Evolutionary conservation across 2,888 invertebrate species (phyloP).

Genomic region (Meiosimyza platycephala): DNA sequence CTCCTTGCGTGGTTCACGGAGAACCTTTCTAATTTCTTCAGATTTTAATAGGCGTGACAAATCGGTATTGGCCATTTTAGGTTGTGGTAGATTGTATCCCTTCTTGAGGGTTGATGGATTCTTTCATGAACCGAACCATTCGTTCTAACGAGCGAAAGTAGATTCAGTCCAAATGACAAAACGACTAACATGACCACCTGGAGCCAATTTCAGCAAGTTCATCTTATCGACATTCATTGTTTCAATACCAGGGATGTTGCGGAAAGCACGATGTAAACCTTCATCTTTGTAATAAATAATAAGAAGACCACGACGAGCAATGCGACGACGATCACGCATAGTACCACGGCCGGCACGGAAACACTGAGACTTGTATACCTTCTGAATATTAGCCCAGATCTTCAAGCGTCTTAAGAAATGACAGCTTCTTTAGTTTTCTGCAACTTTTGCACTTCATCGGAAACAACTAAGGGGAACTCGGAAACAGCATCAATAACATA

Average conservation of each 20-base stretch:
- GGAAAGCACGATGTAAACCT: slow-evolving; percentile 95
- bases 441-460: slow-evolving; percentile 95
- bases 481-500: slow-evolving; percentile 92
- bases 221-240: slow-evolving; percentile 90
- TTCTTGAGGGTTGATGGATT: slow-evolving; percentile 82
- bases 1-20: slow-evolving; percentile 85
- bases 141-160: slow-evolving; percentile 92
- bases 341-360: slow-evolving; percentile 99
- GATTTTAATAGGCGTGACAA: slow-evolving; percentile 91
- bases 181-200: slow-evolving; percentile 97
- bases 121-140: slow-evolving; percentile 95
- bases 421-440: slow-evolving; percentile 99
- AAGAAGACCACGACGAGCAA: slow-evolving; percentile 96
- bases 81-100: slow-evolving; percentile 93
- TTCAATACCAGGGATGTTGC: slow-evolving; percentile 98
- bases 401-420: slow-evolving; percentile 89
- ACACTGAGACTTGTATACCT: slow-evolving; percentile 96
- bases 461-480: slow-evolving; percentile 95
- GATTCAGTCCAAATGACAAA: slow-evolving; percentile 99
- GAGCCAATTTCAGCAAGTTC: slow-evolving; percentile 94
- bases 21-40: slow-evolving; percentile 93
- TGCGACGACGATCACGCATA: slow-evolving; percentile 97
- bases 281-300: slow-evolving; percentile 95
- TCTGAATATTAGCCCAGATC: slow-evolving; percentile 97
- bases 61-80: slow-evolving; percentile 98